Evolutionary conservation across 2,797 vertebrate genomes (phyloP), one percentile per base, ranked within the genome.

Genomic region (Cyprinella venusta): DNA sequence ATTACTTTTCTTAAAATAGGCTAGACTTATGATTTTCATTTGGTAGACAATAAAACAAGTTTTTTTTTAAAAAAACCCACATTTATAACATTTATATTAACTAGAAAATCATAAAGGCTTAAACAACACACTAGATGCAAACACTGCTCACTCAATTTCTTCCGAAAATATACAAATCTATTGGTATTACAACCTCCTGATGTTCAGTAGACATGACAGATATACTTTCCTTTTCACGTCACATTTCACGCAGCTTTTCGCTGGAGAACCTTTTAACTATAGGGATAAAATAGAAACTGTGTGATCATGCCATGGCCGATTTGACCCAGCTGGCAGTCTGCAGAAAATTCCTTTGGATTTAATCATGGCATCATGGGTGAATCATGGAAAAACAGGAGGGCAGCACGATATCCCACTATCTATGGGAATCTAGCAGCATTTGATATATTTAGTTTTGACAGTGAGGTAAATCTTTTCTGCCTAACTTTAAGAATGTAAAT

Each of bases 291-390:
- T 67, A 81, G 76, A 78, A 85, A 84, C 36, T 24, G 33, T 71
- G 40, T 48, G 40, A 68, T 67, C 61, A 45, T 80, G 38, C 59
- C 64, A 77, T 84, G 82, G 64, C 76, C 6, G 9, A 59, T 87
- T 74, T 84, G 54, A 80, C 80, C 81, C 81, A 85, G 52, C 80
- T 52, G 76, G 71, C 65, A 86, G 54, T 40, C 63, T 81, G 86
- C 79, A 82, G 85, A 89, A 89, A 87, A 87, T 84, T 87, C 87
- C 52, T 88, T 67, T 65, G 18, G 59, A 85, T 59, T 87, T 64
- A 56, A 81, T 90, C 81, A 84, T 36, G 0, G 40, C n/a, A 71
- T 84, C 30, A 71, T 76, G 70, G 74, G 82, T 84, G 87, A 86
- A 84, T 86, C 84, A 88, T 84, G 82, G 82, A 86, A 88, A 85